Percentiles rank a stretch among this genome's conserved stretches.
Evolutionary conservation across 1,140 invertebrate genomes (phyloP).

Genomic region (Ostrea edulis): DNA sequence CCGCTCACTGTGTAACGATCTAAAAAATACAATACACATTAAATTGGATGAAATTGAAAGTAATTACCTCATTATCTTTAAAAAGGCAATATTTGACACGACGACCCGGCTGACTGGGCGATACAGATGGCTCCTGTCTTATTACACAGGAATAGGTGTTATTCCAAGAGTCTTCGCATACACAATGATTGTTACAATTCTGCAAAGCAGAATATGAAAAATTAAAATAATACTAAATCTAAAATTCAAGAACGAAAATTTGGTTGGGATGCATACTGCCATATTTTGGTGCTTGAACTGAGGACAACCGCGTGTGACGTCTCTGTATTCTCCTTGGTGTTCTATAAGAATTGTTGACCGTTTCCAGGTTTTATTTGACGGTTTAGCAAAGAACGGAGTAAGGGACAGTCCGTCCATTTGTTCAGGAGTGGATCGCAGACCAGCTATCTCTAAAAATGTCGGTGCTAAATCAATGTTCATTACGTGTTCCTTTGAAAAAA

Average conservation of each 20-base stretch:
- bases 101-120: conserved; percentile 79
- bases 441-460: conserved; percentile 88
- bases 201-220: conserved; percentile 48
- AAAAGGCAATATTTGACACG: conserved; percentile 89
- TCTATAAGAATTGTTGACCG: conserved; percentile 84
- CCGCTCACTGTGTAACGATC: no score
- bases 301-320: conserved; percentile 74
- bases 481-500: conserved; percentile 81
- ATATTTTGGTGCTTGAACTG: conserved; percentile 69
- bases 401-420: conserved; percentile 87
- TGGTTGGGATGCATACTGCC: conserved; percentile 67
- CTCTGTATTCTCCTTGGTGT: conserved; percentile 87
- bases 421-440: conserved; percentile 64
- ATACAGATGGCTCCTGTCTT: conserved; percentile 73
- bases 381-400: conserved; percentile 68
- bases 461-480: conserved; percentile 90
- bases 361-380: conserved; percentile 43
- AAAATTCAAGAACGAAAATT: no score
- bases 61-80: conserved; percentile 84
- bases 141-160: conserved; percentile 90
- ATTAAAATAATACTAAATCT: not conserved
- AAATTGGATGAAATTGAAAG: not conserved
- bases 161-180: conserved; percentile 81
- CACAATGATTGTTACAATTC: conserved; percentile 69
- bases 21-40: no score